Conservation (phyloP, 2,113 vertebrate genomes). For the Alosa alosa region DNA sequence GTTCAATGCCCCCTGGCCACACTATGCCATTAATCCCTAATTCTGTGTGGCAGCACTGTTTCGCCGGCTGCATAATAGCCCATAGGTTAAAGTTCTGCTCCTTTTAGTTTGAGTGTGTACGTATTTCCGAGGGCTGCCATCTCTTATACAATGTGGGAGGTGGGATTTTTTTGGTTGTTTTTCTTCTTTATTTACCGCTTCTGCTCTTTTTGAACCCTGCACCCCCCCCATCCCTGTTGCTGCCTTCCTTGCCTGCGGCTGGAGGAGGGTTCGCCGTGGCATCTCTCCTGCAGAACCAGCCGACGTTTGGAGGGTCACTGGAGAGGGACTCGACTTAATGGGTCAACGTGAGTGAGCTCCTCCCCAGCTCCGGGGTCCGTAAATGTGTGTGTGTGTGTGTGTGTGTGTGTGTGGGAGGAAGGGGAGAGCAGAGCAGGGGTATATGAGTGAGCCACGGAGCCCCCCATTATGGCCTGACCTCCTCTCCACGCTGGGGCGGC, state of each 20-base stretch:
- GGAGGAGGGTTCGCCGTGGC: conserved; percentile 43
- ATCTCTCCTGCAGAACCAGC: conserved; percentile 59
- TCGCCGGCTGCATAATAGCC: conserved; percentile 65
- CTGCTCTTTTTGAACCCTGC: conserved; percentile 48
- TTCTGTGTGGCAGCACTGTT: conserved; percentile 69
- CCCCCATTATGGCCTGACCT: conserved; percentile 72
- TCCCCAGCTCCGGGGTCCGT: conserved; percentile 60
- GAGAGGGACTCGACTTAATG: conserved; percentile 76
- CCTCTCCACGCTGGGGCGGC: conserved; percentile 56
- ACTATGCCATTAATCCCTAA: conserved; percentile 65
- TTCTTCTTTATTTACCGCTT: conserved; percentile 28
- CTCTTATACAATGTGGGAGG: conserved; percentile 51
- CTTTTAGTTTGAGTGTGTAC: conserved; percentile 73
- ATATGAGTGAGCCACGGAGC: conserved; percentile 61
- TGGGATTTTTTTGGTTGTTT: conserved; percentile 31
- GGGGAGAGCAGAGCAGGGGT: not conserved
- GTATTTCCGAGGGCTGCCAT: conserved; percentile 58
- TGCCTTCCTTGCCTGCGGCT: conserved; percentile 28
- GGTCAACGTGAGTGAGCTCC: conserved; percentile 70
- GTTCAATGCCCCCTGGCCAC: conserved; percentile 67
- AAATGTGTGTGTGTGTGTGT: not conserved
- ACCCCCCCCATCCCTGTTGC: not conserved
- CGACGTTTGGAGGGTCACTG: conserved; percentile 69
- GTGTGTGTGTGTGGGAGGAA: not conserved
- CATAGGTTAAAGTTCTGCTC: conserved; percentile 69